phyloP scores from a whole-genome alignment of 53 echinoderm and acorn worm genomes.

The Luidia sarsii region DNA sequence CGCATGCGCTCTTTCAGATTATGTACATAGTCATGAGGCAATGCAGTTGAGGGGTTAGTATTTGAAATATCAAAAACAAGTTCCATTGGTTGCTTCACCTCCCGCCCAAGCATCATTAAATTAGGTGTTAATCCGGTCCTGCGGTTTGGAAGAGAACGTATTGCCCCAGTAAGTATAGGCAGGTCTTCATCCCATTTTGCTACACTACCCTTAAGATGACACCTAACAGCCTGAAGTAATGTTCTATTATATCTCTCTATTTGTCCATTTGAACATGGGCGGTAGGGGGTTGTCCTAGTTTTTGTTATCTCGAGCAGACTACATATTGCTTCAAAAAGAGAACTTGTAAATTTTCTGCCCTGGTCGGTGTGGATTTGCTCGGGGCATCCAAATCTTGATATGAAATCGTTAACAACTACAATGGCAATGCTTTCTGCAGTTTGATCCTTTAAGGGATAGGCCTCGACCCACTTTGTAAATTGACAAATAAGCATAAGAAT shows the following conservation, averaged over 20 bases:
- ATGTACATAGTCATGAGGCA: background rate
- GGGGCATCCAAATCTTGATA: constrained; percentile 58
- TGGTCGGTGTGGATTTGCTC: constrained; percentile 69
- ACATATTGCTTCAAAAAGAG: constrained; percentile 60
- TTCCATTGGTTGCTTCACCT: background rate
- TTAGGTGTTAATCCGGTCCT: constrained; percentile 9
- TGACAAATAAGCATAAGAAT: constrained; percentile 42
- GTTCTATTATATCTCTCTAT: constrained; percentile 71
- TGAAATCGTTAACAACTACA: constrained; percentile 51
- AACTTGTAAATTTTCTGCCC: constrained; percentile 59
- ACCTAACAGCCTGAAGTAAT: constrained; percentile 45
- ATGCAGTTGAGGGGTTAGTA: background rate
- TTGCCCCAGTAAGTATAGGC: background rate
- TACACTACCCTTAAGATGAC: constrained; percentile 54
- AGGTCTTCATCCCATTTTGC: constrained; percentile 19
- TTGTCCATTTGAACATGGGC: constrained; percentile 64
- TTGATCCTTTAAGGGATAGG: constrained; percentile 58
- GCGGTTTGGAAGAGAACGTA: constrained; percentile 11
- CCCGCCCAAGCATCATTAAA: constrained; percentile 12
- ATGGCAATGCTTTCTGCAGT: constrained; percentile 26
- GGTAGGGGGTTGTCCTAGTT: constrained; percentile 64
- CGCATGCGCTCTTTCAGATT: background rate
- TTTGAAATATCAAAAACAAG: background rate
- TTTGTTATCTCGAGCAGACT: constrained; percentile 44
- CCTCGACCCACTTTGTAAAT: constrained; percentile 67